A percentile compares a stretch with the other conserved stretches of the same genome.
phyloP scores from a whole-genome alignment of 2,797 vertebrate genomes.

The Epinephelus awoara region DNA sequence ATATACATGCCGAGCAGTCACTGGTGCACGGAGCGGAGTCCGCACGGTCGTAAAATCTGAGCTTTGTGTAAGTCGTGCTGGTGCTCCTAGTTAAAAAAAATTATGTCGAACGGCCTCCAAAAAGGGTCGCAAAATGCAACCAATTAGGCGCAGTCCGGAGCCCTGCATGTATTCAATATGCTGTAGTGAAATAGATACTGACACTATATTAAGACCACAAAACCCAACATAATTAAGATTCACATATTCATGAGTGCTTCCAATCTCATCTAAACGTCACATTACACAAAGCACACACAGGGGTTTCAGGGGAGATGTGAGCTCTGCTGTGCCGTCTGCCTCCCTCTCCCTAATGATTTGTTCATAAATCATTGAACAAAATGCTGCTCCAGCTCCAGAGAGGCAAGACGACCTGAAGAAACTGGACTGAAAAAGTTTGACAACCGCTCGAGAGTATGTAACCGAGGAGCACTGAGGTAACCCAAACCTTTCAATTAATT shows the following conservation, averaged over 20 bases:
- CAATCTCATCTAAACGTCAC: not conserved
- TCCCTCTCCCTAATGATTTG: slow-evolving; percentile 32
- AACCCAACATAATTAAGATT: not conserved
- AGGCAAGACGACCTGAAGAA: slow-evolving; percentile 47
- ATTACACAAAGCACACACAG: not conserved
- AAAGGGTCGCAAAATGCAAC: too few species aligned
- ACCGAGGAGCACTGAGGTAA: slow-evolving; percentile 53
- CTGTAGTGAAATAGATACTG: not conserved
- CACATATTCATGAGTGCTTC: not conserved
- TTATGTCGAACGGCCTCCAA: too few species aligned
- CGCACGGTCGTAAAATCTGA: too few species aligned
- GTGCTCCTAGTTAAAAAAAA: too few species aligned
- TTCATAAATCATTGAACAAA: slow-evolving; percentile 62
- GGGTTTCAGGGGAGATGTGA: slow-evolving; percentile 36
- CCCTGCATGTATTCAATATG: too few species aligned
- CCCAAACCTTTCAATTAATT: slow-evolving; percentile 62
- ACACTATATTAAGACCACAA: not conserved
- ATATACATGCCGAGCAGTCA: too few species aligned
- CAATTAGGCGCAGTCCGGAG: too few species aligned
- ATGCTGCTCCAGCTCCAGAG: slow-evolving; percentile 45
- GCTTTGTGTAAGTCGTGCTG: too few species aligned
- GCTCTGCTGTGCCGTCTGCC: slow-evolving; percentile 6
- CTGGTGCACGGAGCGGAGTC: too few species aligned
- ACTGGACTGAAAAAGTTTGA: slow-evolving; percentile 16
- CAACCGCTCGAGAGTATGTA: slow-evolving; percentile 4